Evolutionary conservation across 2,888 invertebrate species (phyloP).

Genomic region (Macaria liturata): DNA sequence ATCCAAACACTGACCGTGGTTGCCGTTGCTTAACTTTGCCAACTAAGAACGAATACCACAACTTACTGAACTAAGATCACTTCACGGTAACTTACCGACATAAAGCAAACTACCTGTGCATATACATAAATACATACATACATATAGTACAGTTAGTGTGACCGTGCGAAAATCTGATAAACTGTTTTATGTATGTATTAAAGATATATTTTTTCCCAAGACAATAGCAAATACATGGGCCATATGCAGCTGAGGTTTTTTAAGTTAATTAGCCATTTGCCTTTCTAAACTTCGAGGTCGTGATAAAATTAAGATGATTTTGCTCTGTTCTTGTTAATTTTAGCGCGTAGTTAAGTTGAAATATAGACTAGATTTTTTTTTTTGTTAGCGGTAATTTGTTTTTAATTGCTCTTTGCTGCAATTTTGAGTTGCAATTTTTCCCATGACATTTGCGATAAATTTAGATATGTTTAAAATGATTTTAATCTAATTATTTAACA

Average conservation of each 20-base stretch:
- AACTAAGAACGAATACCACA: too few species aligned
- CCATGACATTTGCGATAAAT: too few species aligned
- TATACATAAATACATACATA: background rate
- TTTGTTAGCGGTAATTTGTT: conserved; percentile 10
- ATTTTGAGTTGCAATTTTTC: background rate
- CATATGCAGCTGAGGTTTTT: conserved; percentile 63
- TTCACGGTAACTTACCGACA: too few species aligned
- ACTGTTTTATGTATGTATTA: conserved; percentile 71
- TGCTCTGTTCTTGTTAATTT: conserved; percentile 32
- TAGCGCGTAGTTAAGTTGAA: conserved; percentile 26
- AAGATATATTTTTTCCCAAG: conserved; percentile 71
- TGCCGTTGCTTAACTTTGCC: too few species aligned
- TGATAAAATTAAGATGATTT: conserved; percentile 49
- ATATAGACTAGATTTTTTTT: conserved; percentile 29
- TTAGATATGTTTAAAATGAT: too few species aligned
- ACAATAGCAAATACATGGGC: conserved; percentile 58
- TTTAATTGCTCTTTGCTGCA: background rate
- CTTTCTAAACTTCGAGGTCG: conserved; percentile 66
- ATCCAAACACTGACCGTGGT: too few species aligned
- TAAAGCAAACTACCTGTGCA: conserved; percentile 57
- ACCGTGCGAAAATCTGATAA: conserved; percentile 82
- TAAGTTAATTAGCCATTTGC: conserved; percentile 61
- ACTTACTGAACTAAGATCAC: too few species aligned
- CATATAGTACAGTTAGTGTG: conserved; percentile 59
- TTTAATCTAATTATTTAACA: too few species aligned